phyloP scores from a whole-genome alignment of 2,888 invertebrate species.

The Dicranocentrus wangi region DNA sequence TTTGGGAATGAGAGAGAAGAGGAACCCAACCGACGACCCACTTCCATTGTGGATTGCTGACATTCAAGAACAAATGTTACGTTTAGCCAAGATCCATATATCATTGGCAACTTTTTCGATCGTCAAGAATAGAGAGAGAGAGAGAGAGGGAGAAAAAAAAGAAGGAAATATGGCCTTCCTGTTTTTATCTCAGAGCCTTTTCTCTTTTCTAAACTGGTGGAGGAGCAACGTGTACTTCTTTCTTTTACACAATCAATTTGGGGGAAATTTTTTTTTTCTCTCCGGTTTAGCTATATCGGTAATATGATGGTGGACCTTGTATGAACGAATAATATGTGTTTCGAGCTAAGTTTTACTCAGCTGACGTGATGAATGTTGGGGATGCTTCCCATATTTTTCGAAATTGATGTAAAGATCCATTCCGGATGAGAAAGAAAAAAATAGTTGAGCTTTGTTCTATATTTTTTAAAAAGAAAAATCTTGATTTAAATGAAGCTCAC shows the following conservation, averaged over 20 bases:
- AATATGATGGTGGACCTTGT: too few species aligned
- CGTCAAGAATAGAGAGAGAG: neutral
- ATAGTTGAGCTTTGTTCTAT: too few species aligned
- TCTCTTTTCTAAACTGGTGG: conserved; percentile 15
- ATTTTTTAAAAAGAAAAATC: too few species aligned
- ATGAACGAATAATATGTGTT: too few species aligned
- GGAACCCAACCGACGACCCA: conserved; percentile 57
- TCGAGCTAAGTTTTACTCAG: too few species aligned
- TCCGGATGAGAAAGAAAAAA: neutral
- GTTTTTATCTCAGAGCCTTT: conserved; percentile 40
- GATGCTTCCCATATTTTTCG: conserved; percentile 52
- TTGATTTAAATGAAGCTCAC: conserved; percentile 42
- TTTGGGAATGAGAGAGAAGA: conserved; percentile 38
- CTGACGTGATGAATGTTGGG: conserved; percentile 51
- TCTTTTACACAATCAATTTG: conserved; percentile 54
- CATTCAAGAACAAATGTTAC: conserved; percentile 69
- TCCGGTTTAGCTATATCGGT: conserved; percentile 33
- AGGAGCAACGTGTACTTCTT: conserved; percentile 21
- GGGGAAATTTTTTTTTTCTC: conserved; percentile 35
- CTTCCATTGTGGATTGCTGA: conserved; percentile 59
- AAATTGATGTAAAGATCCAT: conserved; percentile 30
- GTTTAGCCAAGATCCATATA: conserved; percentile 65
- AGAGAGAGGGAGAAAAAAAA: conserved; percentile 24
- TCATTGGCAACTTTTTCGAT: conserved; percentile 57
- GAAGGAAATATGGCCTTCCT: conserved; percentile 53